Evolutionary conservation across 1,140 invertebrate species (phyloP).

Genomic region (Drosophila malerkotliana): DNA sequence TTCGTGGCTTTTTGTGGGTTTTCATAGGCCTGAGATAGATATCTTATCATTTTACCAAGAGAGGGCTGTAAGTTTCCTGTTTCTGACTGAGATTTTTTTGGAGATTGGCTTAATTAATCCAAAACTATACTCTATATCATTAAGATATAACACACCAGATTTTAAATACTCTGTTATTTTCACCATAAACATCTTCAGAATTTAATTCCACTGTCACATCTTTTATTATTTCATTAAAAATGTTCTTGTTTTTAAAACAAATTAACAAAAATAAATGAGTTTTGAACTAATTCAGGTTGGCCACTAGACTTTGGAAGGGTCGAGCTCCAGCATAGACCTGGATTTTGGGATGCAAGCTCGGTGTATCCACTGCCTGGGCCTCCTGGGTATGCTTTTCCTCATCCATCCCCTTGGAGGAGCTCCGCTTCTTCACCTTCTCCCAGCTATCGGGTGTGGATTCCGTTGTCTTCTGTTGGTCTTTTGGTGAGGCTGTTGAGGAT

Average conservation of each 20-base stretch:
- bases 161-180: background rate
- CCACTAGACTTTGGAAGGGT: slow-evolving; percentile 55
- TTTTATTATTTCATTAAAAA: background rate
- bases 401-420: background rate
- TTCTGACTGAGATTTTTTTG: background rate
- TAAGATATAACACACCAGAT: too few relatives aligned
- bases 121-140: too few relatives aligned
- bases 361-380: background rate
- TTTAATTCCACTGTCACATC: background rate
- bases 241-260: background rate
- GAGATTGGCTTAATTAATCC: too few relatives aligned
- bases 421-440: slow-evolving; percentile 64
- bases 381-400: slow-evolving; percentile 11
- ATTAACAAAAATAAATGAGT: slow-evolving; percentile 3
- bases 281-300: slow-evolving; percentile 52
- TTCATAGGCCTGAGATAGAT: slow-evolving; percentile 12
- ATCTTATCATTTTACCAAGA: background rate
- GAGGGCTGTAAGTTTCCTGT: background rate
- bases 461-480: background rate
- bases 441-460: slow-evolving; percentile 8
- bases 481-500: background rate
- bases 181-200: background rate
- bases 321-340: slow-evolving; percentile 55
- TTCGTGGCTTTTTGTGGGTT: slow-evolving; percentile 9
- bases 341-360: slow-evolving; percentile 19